phyloP scores from a whole-genome alignment of 2,888 invertebrate species.

The Megaustenia siamemsis region DNA sequence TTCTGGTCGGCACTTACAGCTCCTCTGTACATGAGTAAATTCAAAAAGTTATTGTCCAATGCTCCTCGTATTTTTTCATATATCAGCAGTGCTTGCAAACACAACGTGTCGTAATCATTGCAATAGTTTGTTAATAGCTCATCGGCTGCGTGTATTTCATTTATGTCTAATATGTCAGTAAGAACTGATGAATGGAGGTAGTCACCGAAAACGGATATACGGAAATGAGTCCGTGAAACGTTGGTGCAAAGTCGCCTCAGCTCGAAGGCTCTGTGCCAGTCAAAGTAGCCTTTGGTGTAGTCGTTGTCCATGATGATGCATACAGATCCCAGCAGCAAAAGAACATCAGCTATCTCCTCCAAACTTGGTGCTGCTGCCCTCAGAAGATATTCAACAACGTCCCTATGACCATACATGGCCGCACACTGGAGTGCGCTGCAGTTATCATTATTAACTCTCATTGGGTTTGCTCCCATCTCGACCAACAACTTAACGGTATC shows the following conservation, averaged over 20 bases:
- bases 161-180: background rate
- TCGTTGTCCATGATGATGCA: conserved; percentile 35
- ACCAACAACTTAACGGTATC: conserved; percentile 68
- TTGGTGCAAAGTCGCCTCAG: background rate
- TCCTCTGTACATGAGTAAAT: conserved; percentile 48
- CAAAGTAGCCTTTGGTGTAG: background rate
- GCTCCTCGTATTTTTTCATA: conserved; percentile 41
- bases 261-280: conserved; percentile 41
- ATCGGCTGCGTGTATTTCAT: conserved; percentile 2
- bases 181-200: conserved; percentile 8
- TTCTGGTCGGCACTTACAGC: conserved; percentile 36
- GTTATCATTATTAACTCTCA: conserved; percentile 60
- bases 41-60: conserved; percentile 22
- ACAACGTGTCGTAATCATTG: conserved; percentile 11
- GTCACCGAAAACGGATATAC: conserved; percentile 4
- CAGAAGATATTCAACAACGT: conserved; percentile 41
- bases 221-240: background rate
- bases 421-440: conserved; percentile 59
- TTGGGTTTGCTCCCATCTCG: conserved; percentile 65
- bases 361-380: background rate
- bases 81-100: conserved; percentile 42
- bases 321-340: conserved; percentile 30
- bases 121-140: conserved; percentile 9
- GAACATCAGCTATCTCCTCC: conserved; percentile 14
- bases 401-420: conserved; percentile 31